A percentile compares a stretch with the other conserved stretches of the same genome.
Conservation (phyloP, 2,888 invertebrate species). For the Muscina levida region DNA sequence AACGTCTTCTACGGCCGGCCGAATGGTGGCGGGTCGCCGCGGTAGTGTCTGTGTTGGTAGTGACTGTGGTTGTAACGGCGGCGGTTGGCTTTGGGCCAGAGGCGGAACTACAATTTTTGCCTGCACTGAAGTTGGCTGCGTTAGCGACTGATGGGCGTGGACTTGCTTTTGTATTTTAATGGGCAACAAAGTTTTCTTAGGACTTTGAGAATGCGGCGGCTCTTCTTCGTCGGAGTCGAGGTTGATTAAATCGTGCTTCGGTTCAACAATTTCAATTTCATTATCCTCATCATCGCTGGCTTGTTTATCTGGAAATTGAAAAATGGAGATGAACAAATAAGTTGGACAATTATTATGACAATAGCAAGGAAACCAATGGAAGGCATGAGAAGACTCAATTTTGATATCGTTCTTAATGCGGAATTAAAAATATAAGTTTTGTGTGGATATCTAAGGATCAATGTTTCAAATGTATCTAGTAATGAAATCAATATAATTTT, state of each 20-base stretch:
- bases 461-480: too few relatives aligned
- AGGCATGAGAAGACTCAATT: too few relatives aligned
- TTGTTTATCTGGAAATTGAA: constrained; percentile 75
- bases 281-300: constrained; percentile 79
- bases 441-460: too few relatives aligned
- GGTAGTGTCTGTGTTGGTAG: not conserved
- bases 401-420: too few relatives aligned
- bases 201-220: not conserved
- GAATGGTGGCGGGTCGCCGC: not conserved
- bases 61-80: not conserved
- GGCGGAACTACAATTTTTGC: not conserved
- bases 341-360: too few relatives aligned
- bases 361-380: too few relatives aligned
- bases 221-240: constrained; percentile 78
- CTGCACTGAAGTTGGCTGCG: not conserved
- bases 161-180: constrained; percentile 26
- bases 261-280: constrained; percentile 79
- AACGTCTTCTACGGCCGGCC: not conserved
- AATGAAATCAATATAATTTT: too few relatives aligned
- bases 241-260: constrained; percentile 78
- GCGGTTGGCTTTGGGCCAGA: not conserved
- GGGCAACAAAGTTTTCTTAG: not conserved
- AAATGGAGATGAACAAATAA: too few relatives aligned
- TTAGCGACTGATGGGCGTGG: not conserved
- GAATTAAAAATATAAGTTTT: too few relatives aligned